These are phyloP conservation scores for Pardosa pseudoannulata DNA, from an alignment of 2,888 invertebrate species.

Conservation along the genomic window DNA sequence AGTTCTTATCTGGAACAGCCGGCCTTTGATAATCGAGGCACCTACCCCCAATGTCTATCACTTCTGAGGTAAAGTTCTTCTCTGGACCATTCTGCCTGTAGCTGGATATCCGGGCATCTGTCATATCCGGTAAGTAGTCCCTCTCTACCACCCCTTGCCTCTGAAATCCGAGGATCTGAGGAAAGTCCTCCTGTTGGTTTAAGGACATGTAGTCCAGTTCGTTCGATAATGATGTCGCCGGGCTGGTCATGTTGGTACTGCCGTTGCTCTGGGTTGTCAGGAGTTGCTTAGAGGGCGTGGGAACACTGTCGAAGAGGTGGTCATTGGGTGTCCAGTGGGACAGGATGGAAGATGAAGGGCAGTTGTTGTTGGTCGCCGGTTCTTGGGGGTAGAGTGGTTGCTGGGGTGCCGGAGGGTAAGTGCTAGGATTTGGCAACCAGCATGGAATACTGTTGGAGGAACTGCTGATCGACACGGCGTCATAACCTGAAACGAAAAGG, in stretches of 20 bases:
- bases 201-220: constrained; percentile 45
- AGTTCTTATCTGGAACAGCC: background rate
- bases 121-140: background rate
- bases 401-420: constrained; percentile 22
- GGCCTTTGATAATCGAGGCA: background rate
- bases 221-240: constrained; percentile 23
- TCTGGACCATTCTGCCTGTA: background rate
- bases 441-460: constrained; percentile 32
- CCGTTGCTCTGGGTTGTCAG: background rate
- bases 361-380: background rate
- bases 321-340: constrained; percentile 31
- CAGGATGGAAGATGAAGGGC: constrained; percentile 22
- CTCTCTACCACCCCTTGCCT: background rate
- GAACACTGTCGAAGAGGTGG: constrained; percentile 18
- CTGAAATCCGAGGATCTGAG: background rate
- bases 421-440: constrained; percentile 37
- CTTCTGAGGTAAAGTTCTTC: background rate
- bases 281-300: background rate
- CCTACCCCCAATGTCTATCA: background rate
- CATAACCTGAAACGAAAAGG: constrained; percentile 32
- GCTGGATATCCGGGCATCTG: background rate
- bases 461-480: constrained; percentile 27
- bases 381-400: constrained; percentile 52
- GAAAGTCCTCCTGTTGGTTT: constrained; percentile 21
- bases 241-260: constrained; percentile 7